Conservation (phyloP, 2,888 invertebrate genomes). For the Toxonevra muliebris region DNA sequence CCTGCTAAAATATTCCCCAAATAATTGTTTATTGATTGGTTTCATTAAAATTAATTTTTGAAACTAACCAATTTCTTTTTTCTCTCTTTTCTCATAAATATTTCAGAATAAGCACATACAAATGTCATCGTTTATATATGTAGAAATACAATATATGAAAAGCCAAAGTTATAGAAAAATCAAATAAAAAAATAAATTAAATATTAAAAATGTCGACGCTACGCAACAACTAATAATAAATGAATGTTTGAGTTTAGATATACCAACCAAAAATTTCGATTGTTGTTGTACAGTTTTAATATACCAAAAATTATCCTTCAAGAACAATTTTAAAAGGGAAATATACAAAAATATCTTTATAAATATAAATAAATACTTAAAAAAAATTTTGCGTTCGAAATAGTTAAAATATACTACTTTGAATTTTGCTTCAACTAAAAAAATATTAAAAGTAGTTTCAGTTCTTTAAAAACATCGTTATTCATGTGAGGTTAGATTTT, state of each 20-base stretch:
- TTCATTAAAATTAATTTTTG: background rate
- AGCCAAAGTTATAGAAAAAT: background rate
- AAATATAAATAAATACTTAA: too few relatives aligned
- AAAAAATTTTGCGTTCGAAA: too few relatives aligned
- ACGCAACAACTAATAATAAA: background rate
- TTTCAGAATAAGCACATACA: slow-evolving; percentile 1
- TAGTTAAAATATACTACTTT: too few relatives aligned
- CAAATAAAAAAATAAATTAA: background rate
- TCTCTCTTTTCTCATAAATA: slow-evolving; percentile 6
- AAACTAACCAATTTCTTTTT: slow-evolving; percentile 1
- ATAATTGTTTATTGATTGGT: background rate
- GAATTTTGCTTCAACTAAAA: too few relatives aligned
- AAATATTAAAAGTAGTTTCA: too few relatives aligned
- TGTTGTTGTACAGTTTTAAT: background rate
- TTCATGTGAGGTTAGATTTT: too few relatives aligned
- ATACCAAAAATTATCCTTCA: too few relatives aligned
- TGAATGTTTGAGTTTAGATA: background rate
- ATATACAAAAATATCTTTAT: too few relatives aligned
- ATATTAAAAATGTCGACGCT: slow-evolving; percentile 1
- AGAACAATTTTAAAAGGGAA: too few relatives aligned
- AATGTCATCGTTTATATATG: background rate
- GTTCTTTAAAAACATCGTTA: too few relatives aligned
- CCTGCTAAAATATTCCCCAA: background rate
- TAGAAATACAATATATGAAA: background rate
- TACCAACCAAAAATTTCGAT: background rate